Evolutionary conservation across 1,140 invertebrate genomes (phyloP), one percentile per base, ranked within the genome.

Genomic region (Pentalonia nigronervosa): DNA sequence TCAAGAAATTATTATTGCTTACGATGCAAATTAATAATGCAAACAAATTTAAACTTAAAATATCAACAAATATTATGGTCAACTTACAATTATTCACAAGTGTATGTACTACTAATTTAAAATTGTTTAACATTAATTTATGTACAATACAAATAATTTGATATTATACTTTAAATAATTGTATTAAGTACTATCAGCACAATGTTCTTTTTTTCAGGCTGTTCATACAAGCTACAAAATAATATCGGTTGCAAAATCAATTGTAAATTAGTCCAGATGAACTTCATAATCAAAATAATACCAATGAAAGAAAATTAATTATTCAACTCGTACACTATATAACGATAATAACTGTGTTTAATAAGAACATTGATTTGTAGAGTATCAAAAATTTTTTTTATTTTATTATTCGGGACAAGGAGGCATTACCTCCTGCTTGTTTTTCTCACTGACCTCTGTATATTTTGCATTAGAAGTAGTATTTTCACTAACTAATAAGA

Each of bases 11-110:
- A 45, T 17, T 93, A 20, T 41, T 93, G 17, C 25, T 56, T 30
- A 83, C 91, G 25, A 84, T 93, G 81, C n/a, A 20, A 41, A 86
- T 93, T 23, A 86, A 93, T n/a, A 41, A 86, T 21, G 25, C 91
- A 25, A 25, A 86, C 1, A 34, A 56, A 7, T 56, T 86, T 8
- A 93, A 48, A 25, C 23, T 93, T 17, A 93, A 56, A n/a, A 6
- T 41, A 20, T 30, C 91, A 9, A 30, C 23, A 0, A 84, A 34
- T 14, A 41, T 34, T 20, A 6, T 56, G 0, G 34, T 93, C 4
- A 86, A 93, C 25, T 45, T 93, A n/a, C 11, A 86, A 86, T 30
- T 93, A 23, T 86, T 56, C 30, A 9, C 34, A 84, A 86, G 41
- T n/a, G 91, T 93, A 88, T 45, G 36, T 84, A 34, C 34, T 20